A percentile compares a stretch with the other conserved stretches of the same genome.
These are phyloP conservation scores for Halcyon senegalensis DNA, from an alignment of 2,113 vertebrate genomes.

Conservation along the genomic window DNA sequence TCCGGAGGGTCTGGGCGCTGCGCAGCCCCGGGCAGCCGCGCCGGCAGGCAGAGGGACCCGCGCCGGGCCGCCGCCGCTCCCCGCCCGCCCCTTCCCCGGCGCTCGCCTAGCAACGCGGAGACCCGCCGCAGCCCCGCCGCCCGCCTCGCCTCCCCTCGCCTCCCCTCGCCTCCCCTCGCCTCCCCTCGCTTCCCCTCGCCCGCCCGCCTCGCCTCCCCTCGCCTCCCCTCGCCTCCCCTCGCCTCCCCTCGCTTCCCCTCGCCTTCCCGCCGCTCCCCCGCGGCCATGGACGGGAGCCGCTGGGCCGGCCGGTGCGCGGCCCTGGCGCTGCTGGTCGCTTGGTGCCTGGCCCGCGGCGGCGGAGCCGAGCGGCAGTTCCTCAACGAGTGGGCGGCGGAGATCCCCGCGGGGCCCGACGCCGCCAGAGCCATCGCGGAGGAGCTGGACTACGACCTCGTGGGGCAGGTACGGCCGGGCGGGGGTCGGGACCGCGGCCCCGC, in stretches of 20 bases:
- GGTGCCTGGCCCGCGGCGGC: conserved; percentile 46
- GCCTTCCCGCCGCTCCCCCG: background rate
- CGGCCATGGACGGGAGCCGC: too few relatives aligned
- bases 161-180: background rate
- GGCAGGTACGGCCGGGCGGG: conserved; percentile 83
- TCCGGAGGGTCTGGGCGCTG: conserved; percentile 62
- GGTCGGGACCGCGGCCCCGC: background rate
- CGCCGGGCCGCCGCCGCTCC: background rate
- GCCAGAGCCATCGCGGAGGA: conserved; percentile 88
- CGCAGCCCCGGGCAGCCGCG: conserved; percentile 27
- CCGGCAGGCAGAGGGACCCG: background rate
- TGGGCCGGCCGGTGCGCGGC: conserved; percentile 64
- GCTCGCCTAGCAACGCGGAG: too few relatives aligned
- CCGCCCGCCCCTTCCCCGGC: background rate
- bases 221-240: too few relatives aligned
- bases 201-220: too few relatives aligned
- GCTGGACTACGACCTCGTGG: conserved; percentile 90
- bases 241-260: too few relatives aligned
- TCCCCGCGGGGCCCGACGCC: conserved; percentile 86
- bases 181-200: too few relatives aligned
- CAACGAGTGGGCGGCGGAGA: conserved; percentile 98
- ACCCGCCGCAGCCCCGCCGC: background rate
- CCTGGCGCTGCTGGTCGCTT: conserved; percentile 74
- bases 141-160: background rate
- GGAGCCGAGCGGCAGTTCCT: conserved; percentile 86